Conservation (phyloP, 2,797 vertebrate genomes). For the Anguilla obscura region DNA sequence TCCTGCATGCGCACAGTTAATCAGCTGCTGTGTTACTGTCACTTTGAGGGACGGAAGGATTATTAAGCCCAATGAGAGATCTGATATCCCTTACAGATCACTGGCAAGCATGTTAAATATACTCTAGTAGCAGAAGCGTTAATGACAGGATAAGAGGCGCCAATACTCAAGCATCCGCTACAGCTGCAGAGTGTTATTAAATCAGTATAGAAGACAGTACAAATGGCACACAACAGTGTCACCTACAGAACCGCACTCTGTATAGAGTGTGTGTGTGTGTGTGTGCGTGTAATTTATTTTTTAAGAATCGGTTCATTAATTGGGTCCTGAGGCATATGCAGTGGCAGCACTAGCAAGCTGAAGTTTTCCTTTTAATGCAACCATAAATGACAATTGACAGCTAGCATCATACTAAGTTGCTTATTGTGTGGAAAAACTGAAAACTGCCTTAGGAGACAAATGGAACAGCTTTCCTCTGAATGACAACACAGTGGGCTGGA, state of each 20-base stretch:
- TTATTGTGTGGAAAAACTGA: slow-evolving; percentile 33
- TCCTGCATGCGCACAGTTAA: not conserved
- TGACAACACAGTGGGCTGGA: slow-evolving; percentile 21
- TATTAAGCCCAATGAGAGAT: not conserved
- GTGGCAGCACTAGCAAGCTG: not conserved
- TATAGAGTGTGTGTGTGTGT: not conserved
- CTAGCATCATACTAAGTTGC: slow-evolving; percentile 29
- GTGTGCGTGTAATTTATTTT: not conserved
- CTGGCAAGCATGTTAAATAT: not conserved
- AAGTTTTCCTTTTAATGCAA: not conserved
- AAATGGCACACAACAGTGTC: not conserved
- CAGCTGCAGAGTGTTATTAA: not conserved
- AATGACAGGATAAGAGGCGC: not conserved
- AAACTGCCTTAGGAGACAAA: slow-evolving; percentile 37
- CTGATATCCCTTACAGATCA: not conserved
- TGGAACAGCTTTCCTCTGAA: slow-evolving; percentile 39
- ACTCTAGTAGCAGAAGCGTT: not conserved
- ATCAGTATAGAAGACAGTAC: not conserved
- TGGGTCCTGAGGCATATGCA: not conserved
- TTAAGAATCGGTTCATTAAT: not conserved
- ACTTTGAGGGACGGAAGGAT: not conserved
- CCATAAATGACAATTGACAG: slow-evolving; percentile 10
- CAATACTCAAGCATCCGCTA: not conserved
- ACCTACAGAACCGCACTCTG: not conserved
- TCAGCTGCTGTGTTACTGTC: not conserved